A percentile compares a stretch with the other conserved stretches of the same genome.
phyloP scores from a whole-genome alignment of 2,797 vertebrate genomes.

The Clarias platycephalus region DNA sequence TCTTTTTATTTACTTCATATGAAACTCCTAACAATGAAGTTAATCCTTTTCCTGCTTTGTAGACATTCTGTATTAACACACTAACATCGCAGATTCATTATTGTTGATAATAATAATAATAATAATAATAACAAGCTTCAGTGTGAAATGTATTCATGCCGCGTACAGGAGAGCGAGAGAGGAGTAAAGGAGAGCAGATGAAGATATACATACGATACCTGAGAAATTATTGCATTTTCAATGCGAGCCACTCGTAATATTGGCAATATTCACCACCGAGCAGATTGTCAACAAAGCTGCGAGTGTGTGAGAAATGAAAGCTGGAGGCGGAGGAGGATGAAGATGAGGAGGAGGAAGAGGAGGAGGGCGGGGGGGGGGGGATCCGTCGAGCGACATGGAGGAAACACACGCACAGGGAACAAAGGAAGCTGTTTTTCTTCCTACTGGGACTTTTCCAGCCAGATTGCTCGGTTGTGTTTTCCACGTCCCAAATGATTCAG shows the following conservation, averaged over 20 bases:
- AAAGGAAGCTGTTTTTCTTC: constrained; percentile 75
- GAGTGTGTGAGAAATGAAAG: constrained; percentile 66
- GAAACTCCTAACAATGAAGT: no score
- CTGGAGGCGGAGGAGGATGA: constrained; percentile 42
- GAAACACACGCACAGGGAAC: constrained; percentile 73
- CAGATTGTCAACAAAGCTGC: constrained; percentile 69
- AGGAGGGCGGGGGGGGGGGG: neutral
- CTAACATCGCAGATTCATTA: neutral
- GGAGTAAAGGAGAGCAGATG: neutral
- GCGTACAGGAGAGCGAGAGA: neutral
- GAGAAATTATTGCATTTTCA: constrained; percentile 15
- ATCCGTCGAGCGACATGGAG: constrained; percentile 9
- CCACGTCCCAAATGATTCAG: constrained; percentile 73
- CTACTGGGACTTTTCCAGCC: constrained; percentile 74
- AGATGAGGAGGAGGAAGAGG: constrained; percentile 56
- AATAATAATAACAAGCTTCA: neutral
- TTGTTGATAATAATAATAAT: neutral
- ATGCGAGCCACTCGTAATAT: constrained; percentile 70
- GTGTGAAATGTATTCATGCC: neutral
- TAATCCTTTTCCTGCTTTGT: neutral
- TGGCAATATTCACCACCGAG: constrained; percentile 65
- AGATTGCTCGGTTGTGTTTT: constrained; percentile 78
- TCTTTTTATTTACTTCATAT: neutral
- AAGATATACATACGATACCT: neutral
- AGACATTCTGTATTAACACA: neutral